Percentiles rank a stretch among this genome's conserved stretches.
Conservation (phyloP, 2,888 invertebrate genomes). For the Habroteleia sp. region DNA sequence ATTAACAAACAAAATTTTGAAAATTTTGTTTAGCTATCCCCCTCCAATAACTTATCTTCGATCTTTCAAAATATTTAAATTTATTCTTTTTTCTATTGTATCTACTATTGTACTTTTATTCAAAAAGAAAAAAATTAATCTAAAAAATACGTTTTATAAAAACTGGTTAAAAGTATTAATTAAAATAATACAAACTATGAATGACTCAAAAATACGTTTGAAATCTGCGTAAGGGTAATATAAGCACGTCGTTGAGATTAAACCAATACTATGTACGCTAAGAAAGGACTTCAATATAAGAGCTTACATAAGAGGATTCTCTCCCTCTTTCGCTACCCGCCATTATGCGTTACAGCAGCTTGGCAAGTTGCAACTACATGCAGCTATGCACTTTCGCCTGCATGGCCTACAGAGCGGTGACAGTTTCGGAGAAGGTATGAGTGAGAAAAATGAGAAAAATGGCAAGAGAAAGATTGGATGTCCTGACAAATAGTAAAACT, state of each 20-base stretch:
- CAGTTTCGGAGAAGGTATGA: constrained; percentile 46
- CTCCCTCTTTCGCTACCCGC: constrained; percentile 60
- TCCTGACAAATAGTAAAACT: constrained; percentile 1
- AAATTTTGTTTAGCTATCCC: constrained; percentile 19
- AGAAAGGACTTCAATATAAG: constrained; percentile 68
- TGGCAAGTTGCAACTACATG: constrained; percentile 68
- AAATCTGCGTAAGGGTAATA: constrained; percentile 26
- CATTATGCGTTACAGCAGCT: constrained; percentile 70
- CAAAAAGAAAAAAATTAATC: too few species aligned
- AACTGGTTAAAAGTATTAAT: too few species aligned
- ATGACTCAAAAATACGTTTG: constrained; percentile 12
- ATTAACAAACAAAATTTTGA: constrained; percentile 33
- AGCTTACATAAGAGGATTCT: constrained; percentile 71
- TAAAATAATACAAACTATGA: too few species aligned
- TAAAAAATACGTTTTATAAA: too few species aligned
- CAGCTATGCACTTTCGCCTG: constrained; percentile 72
- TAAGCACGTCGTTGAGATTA: constrained; percentile 41
- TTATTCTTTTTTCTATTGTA: too few species aligned
- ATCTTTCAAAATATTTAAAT: constrained; percentile 25
- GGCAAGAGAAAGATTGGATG: constrained; percentile 28
- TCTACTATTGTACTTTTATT: too few species aligned
- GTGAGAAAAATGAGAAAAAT: constrained; percentile 42
- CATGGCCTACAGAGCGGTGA: constrained; percentile 58
- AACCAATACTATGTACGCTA: constrained; percentile 40
- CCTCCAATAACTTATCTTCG: constrained; percentile 22